Percentiles rank a stretch among this genome's conserved stretches.
phyloP scores from a whole-genome alignment of 1,140 invertebrate genomes.

The Pseudomyrmex gracilis region DNA sequence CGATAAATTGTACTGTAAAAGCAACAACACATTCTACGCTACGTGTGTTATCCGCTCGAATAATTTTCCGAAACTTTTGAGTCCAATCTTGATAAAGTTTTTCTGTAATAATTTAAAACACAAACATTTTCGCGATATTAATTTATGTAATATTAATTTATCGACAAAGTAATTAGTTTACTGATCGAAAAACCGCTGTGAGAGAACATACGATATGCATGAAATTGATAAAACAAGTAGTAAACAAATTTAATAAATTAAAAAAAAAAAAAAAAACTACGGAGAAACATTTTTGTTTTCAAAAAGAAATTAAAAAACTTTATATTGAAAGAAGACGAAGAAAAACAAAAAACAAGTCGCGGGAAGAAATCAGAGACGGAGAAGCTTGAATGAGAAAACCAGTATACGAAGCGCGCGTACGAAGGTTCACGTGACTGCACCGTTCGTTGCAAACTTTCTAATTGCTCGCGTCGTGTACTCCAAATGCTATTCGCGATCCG shows the following conservation, averaged over 20 bases:
- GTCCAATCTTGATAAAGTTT: neutral
- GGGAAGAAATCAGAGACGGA: neutral
- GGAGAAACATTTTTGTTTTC: neutral
- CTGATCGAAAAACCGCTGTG: too few relatives aligned
- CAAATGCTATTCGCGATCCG: constrained; percentile 29
- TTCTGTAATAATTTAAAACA: neutral
- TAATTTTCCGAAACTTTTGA: neutral
- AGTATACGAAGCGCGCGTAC: constrained; percentile 24
- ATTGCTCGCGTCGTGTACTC: constrained; percentile 13
- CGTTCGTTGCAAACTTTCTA: constrained; percentile 44
- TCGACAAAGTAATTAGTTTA: too few relatives aligned
- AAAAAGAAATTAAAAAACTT: neutral
- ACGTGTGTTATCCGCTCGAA: too few relatives aligned
- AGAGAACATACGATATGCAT: too few relatives aligned
- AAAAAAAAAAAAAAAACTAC: neutral
- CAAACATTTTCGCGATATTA: neutral
- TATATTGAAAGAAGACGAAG: neutral
- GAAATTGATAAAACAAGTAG: neutral
- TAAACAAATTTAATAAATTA: neutral
- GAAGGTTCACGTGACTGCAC: constrained; percentile 37
- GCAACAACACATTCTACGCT: too few relatives aligned
- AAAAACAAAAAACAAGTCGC: neutral
- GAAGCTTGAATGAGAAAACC: constrained; percentile 35
- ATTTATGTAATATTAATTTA: too few relatives aligned
- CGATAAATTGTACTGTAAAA: too few relatives aligned